Evolutionary conservation across 1,140 invertebrate species (phyloP), one percentile per base, ranked within the genome.

Genomic region (Drosophila suzukii): DNA sequence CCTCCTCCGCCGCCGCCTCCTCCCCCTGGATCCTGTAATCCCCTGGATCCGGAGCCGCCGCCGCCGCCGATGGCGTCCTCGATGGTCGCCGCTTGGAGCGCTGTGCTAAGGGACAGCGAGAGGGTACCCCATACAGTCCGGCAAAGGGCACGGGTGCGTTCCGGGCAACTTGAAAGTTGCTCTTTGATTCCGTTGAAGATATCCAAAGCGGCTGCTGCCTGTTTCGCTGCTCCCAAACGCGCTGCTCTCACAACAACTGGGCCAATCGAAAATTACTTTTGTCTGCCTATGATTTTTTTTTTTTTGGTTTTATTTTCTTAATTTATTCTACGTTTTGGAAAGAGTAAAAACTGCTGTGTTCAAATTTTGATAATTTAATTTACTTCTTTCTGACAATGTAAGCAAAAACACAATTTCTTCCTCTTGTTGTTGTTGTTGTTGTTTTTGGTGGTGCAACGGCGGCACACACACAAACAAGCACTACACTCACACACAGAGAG

Each of bases 141-240:
- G 62, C 90, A 91, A 50, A 91, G 75, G 56, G 78, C 75, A 39
- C 90, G 81, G 39, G 90, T 86, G 68, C 91, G 91, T 78, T 91
- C 90, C 56, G 91, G 90, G 91, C 91, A 92, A 92, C 91, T 92
- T 88, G 88, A 91, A 62, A 92, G 91, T 92, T 92, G 91, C 88
- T 91, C 91, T 82, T 81, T 86, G 38, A 92, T 60, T 78, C 76
- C 84, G 84, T 78, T 90, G 55, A 92, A 88, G 73, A 92, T 86
- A 91, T 92, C 91, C 91, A 92, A 91, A 91, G 90, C 84, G 91
- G 70, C 71, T 58, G 66, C 36, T 57, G 41, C 49, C 20, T 59
- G 15, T 59, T 43, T 43, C 10, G 50, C 49, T 38, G 56, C 32
- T 36, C 59, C 34, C 73, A 41, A 78, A 55, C 53, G 32, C 44